Base-by-base conservation (phyloP, 2,888 invertebrate genomes). In the Clitarchus hookeri region DNA sequence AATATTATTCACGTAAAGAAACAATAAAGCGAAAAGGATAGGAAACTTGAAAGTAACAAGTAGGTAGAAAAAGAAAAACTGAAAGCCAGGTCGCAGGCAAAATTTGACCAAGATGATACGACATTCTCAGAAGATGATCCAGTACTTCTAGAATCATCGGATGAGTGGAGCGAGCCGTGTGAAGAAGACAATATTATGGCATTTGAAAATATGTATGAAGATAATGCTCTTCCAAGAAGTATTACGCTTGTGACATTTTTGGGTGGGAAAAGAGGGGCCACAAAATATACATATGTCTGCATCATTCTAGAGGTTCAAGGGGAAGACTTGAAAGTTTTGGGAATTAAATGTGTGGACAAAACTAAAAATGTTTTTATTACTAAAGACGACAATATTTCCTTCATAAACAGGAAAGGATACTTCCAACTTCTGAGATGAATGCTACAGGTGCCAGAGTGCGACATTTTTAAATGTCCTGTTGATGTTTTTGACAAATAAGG, bases 1-100 rank as follows among this genome's bases (percentile, higher is more conserved):
- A 82, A 82, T 82, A 82, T 82, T 82, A 1, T 44, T 82, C 82
- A 11, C 1, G 23, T 11, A 82, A 82, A 82, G 82, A 44, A 82
- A 36, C 12, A 19, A 3, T n/a, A 82, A 82, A 23, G 82, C 27
- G 1, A 36, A 27, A 82, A 44, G 23, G 27, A 27, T 11, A 8
- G 82, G 82, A 44, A 27, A 36, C 19, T 19, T 6, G 82, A 82
- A 82, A 26, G 82, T 2, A 82, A 27, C 44, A 82, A 44, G 82
- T 11, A 82, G 27, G 82, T 82, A n/a, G 82, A 82, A 82, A 82
- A 44, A 27, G 36, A 82, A 82, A 12, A 36, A 26, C 27, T 82
- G 44, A 82, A 26, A 23, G 12, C 8, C 65, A 65, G 16, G 23
- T 65, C n/a, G 6, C 19, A 9, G 65, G 65, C 65, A 65, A 65